These are phyloP conservation scores for Tilapia sparmanii DNA, from an alignment of 2,113 vertebrate species.

Conservation along the genomic window DNA sequence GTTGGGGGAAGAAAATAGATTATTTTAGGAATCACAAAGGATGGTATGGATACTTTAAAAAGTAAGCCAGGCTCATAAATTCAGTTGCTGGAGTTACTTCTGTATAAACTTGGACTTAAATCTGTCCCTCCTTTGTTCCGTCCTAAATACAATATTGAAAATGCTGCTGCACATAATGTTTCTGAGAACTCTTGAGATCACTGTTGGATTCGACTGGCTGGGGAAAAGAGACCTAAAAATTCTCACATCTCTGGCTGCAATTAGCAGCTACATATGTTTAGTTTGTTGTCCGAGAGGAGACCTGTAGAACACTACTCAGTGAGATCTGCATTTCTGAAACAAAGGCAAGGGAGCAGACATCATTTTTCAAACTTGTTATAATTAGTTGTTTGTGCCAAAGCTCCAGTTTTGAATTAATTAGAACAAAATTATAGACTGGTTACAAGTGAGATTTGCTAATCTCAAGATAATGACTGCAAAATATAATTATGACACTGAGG, in stretches of 20 bases:
- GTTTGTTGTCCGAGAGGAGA: not conserved
- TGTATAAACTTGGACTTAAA: not conserved
- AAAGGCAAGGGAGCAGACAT: not conserved
- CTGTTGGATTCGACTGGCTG: not conserved
- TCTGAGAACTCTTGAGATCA: not conserved
- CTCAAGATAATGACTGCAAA: not conserved
- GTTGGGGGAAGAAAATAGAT: rapidly evolving
- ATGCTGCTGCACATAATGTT: not conserved
- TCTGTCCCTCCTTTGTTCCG: too few relatives aligned
- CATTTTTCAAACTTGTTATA: not conserved
- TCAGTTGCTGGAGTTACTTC: not conserved
- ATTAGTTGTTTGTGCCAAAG: not conserved
- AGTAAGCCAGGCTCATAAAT: not conserved
- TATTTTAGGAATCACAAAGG: not conserved
- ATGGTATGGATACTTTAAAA: not conserved
- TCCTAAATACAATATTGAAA: not conserved
- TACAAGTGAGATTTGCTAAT: not conserved
- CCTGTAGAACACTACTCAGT: not conserved
- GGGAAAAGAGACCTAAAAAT: not conserved
- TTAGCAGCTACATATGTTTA: not conserved
- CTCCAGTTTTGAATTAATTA: not conserved
- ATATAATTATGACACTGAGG: not conserved
- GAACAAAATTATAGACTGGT: not conserved
- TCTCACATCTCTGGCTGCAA: not conserved
- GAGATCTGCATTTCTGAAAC: not conserved